phyloP scores from a whole-genome alignment of 2,888 invertebrate genomes.

The Polyploca ridens region DNA sequence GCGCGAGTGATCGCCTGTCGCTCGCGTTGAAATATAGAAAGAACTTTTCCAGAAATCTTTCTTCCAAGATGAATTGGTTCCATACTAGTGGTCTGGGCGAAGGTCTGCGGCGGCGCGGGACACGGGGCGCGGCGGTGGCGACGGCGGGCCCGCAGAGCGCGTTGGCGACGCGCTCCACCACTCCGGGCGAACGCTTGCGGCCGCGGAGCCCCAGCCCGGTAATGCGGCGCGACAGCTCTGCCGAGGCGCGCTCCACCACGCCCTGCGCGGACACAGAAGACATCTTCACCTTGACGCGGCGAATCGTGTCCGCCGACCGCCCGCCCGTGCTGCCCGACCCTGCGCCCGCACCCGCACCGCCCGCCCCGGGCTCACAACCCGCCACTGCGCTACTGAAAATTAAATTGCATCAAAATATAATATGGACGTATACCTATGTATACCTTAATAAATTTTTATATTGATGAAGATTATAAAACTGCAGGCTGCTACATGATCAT shows the following conservation, averaged over 20 bases:
- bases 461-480: too few species aligned
- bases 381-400: conserved; percentile 70
- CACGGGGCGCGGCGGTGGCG: conserved; percentile 61
- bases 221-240: conserved; percentile 94
- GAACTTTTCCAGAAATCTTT: conserved; percentile 92
- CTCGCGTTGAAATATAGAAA: conserved; percentile 92
- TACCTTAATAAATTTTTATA: too few species aligned
- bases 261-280: conserved; percentile 95
- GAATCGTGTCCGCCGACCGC: conserved; percentile 74
- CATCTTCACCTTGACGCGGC: conserved; percentile 85
- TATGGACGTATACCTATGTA: too few species aligned
- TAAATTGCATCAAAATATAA: neutral
- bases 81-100: conserved; percentile 86
- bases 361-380: conserved; percentile 75
- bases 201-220: conserved; percentile 91
- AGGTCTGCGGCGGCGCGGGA: conserved; percentile 75
- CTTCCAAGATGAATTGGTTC: conserved; percentile 92
- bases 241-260: conserved; percentile 95
- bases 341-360: conserved; percentile 56
- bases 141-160: conserved; percentile 91
- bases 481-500: too few species aligned
- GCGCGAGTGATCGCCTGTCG: conserved; percentile 92
- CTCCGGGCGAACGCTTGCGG: conserved; percentile 85
- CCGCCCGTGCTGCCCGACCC: conserved; percentile 51
- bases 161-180: conserved; percentile 94